Percentiles rank a stretch among this genome's conserved stretches.
These are phyloP conservation scores for Eurois occulta DNA, from an alignment of 2,888 invertebrate genomes.

Conservation along the genomic window DNA sequence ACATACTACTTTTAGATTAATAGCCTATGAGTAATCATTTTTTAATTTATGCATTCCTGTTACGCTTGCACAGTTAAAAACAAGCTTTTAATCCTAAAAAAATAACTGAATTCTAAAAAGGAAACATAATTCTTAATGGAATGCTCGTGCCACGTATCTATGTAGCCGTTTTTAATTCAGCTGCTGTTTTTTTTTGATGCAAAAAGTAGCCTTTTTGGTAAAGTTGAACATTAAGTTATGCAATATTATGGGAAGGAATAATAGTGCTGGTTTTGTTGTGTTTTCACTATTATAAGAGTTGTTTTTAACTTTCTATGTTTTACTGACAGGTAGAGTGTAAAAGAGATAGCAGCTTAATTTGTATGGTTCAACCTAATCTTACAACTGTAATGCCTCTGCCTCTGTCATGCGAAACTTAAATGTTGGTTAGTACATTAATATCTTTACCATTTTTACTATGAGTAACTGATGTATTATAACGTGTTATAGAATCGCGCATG, in stretches of 20 bases:
- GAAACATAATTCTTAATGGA: not conserved
- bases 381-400: not conserved
- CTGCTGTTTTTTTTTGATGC: not conserved
- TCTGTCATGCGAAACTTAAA: not conserved
- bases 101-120: not conserved
- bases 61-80: conserved; percentile 15
- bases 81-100: not conserved
- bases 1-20: not conserved
- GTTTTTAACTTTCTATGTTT: not conserved
- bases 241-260: not conserved
- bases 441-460: not conserved
- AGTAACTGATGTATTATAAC: not conserved
- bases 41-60: conserved; percentile 3
- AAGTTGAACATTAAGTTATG: not conserved
- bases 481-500: conserved; percentile 86
- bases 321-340: not conserved
- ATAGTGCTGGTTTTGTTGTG: not conserved
- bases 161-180: not conserved
- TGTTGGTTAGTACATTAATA: not conserved
- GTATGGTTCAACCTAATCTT: not conserved
- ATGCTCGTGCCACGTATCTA: not conserved
- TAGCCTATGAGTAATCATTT: not conserved
- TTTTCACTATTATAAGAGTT: not conserved
- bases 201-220: not conserved
- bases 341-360: not conserved